A percentile compares a stretch with the other conserved stretches of the same genome.
These are phyloP conservation scores for Chunga burmeisteri DNA, from an alignment of 2,113 vertebrate species.

Conservation along the genomic window DNA sequence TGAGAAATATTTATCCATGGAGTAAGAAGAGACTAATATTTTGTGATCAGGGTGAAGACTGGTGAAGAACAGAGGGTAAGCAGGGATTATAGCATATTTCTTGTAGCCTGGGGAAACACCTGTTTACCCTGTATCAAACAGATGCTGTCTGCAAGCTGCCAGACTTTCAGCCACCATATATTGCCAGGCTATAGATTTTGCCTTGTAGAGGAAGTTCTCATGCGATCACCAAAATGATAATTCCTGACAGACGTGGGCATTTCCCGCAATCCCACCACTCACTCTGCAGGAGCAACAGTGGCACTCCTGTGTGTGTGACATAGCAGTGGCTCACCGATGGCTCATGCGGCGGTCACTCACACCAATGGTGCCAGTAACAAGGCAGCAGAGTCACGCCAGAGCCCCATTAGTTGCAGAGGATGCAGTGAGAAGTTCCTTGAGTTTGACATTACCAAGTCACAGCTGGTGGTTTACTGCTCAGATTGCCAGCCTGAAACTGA, in stretches of 20 bases:
- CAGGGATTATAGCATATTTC: background rate
- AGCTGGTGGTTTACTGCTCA: background rate
- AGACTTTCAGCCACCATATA: background rate
- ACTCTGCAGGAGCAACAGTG: background rate
- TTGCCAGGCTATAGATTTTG: background rate
- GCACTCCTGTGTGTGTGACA: rapidly evolving
- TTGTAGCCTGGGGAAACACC: background rate
- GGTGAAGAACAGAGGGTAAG: background rate
- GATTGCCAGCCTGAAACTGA: background rate
- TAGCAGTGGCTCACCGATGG: rapidly evolving
- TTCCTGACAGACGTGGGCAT: background rate
- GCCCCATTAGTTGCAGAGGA: background rate
- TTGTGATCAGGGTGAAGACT: background rate
- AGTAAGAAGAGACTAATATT: background rate
- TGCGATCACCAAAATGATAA: background rate
- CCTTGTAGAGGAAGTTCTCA: background rate
- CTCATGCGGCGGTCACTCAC: background rate
- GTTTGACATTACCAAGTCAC: background rate
- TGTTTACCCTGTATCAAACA: background rate
- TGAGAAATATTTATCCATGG: background rate
- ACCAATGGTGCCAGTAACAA: background rate
- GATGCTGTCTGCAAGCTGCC: background rate
- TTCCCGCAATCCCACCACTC: rapidly evolving
- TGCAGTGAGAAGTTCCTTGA: background rate
- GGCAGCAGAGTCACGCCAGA: background rate